Base-by-base conservation (phyloP, 53 echinoderm and acorn worm species). In the Zoroaster sp. region DNA sequence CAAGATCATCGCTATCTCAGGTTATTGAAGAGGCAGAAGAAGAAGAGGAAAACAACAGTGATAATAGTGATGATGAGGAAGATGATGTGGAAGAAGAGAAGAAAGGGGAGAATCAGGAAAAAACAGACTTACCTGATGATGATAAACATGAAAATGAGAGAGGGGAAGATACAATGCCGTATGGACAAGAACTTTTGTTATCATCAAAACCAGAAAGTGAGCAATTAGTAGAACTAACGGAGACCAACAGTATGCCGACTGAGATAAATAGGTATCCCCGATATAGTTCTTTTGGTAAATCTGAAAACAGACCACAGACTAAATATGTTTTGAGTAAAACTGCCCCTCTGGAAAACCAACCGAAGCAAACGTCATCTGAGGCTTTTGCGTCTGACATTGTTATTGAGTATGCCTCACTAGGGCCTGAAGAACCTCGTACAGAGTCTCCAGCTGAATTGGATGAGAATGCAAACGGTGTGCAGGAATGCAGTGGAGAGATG, bases 11-110 rank as follows among this genome's bases (percentile, higher is more conserved):
- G 15, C 69, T 82, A 28, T 43, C 82, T 25, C 68, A 15, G 30
- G 82, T 82, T 9, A 31, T 82, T 33, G 82, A 82, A 68, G 82
- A 82, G 32, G 82, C 32, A 42, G 82, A 82, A 35, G 78, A 78
- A 42, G 82, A 82, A 12, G 79, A 79, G 9, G 36, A 36, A 6
- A 66, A 66, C 4, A 17, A 53, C 0, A 20, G 17, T 21, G 52
- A 63, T 12, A 70, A 33, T 36, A 36, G 37, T 6, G 13, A 35
- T 59, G 78, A 54, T 8, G 7, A 17, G 23, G 13, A 20, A 35
- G 12, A 1, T 53, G 78, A 72, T 39, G 14, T 55, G 55, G 2
- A 55, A 25, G 63, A 59, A 59, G 28, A 4, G 23, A 28, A 59
- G 28, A 21, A 28, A 11, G 23, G 11, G 39, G 40, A 72, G 0